Percentiles rank a stretch among this genome's conserved stretches.
Evolutionary conservation across 1,140 invertebrate genomes (phyloP).

Genomic region (Lucilia sericata): DNA sequence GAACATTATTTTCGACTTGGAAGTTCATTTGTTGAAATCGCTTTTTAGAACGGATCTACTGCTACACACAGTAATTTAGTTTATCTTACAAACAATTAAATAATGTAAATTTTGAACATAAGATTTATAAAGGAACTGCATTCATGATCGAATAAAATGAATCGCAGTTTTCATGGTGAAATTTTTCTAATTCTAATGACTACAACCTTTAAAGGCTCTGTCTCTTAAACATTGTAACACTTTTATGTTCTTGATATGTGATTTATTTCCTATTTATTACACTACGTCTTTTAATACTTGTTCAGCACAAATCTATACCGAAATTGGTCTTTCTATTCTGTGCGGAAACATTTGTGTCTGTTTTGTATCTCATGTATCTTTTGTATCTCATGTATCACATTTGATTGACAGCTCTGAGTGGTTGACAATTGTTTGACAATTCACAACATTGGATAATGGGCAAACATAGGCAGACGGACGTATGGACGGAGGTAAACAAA

Average conservation of each 20-base stretch:
- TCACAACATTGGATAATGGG: constrained; percentile 49
- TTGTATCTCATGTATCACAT: constrained; percentile 4
- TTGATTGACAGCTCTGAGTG: constrained; percentile 67
- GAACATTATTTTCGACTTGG: no score
- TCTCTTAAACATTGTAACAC: constrained; percentile 7
- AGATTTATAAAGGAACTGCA: no score
- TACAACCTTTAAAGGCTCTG: neutral
- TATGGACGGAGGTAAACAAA: neutral
- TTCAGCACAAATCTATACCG: no score
- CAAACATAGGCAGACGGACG: neutral
- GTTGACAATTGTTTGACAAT: constrained; percentile 67
- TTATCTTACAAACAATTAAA: no score
- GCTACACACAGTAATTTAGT: no score
- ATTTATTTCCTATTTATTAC: constrained; percentile 43
- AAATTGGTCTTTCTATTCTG: neutral
- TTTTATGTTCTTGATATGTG: constrained; percentile 34
- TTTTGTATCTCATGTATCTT: neutral
- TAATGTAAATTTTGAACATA: no score
- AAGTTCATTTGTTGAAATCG: no score
- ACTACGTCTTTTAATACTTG: neutral
- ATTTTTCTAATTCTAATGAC: no score
- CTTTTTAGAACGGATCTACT: no score
- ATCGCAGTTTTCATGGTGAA: no score
- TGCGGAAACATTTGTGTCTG: neutral
- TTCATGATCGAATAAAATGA: no score